Evolutionary conservation across 2,797 vertebrate species (phyloP), one percentile per base, ranked within the genome.

Genomic region (Aldrovandia affinis): DNA sequence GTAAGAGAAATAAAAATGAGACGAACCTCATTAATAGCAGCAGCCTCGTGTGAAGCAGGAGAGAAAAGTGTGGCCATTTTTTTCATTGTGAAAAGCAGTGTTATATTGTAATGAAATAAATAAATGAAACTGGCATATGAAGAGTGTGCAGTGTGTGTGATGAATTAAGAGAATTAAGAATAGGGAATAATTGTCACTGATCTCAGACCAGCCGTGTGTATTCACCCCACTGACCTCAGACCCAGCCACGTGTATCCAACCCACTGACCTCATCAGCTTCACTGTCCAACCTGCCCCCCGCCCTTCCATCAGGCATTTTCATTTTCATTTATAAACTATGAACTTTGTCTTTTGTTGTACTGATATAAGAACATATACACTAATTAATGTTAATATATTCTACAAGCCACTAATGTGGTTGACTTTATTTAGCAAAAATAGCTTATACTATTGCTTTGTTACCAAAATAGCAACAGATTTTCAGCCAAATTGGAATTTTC

Each of bases 31-130:
- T 81, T 50, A 83, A 57, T 59, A 78, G 77, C 82, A 85, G 85
- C 2, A 79, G 39, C 86, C 83, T 89, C 82, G 8, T 42, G 36
- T 84, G 54, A 83, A 50, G 83, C 59, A 44, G 83, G 65, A 87
- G 86, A 89, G 89, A 89, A n/a, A 83, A 65, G 59, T 84, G 65
- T 87, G 87, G 86, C 42, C 68, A 73, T 84, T 86, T 85, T 85
- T 89, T 92, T 92, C 4, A 86, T 93, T 92, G 92, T 93, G 91
- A 91, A 88, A 87, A 90, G 90, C 85, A 83, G 83, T 87, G 84
- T 90, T 92, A 87, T 89, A 88, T 85, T 95, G 93, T 94, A 95
- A 95, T 92, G 94, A 89, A 89, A 85, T 36, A 91, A 94, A 94
- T 93, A 92, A 94, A 93, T 88, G 82, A 92, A 80, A 92, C 89